Percentiles rank a stretch among this genome's conserved stretches.
Evolutionary conservation across 2,797 vertebrate species (phyloP).

Genomic region (Myoxocephalus aenaeus): DNA sequence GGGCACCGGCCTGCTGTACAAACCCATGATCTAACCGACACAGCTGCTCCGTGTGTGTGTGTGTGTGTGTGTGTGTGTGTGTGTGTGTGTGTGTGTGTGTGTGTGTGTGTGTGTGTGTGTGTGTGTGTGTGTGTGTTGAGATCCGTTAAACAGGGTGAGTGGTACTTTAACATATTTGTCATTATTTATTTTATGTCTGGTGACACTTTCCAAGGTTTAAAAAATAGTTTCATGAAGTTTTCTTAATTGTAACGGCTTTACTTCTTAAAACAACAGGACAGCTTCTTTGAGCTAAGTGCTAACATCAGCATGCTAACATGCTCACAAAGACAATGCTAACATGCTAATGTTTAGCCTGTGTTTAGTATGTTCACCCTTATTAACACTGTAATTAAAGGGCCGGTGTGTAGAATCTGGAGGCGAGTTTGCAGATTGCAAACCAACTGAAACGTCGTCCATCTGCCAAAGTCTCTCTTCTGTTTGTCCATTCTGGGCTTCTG

Average conservation of each 20-base stretch:
- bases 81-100: neutral
- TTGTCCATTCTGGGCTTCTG: too few relatives aligned
- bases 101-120: neutral
- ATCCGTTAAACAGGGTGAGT: neutral
- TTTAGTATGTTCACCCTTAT: neutral
- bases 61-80: constrained; percentile 6
- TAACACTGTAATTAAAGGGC: neutral
- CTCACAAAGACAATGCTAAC: too few relatives aligned
- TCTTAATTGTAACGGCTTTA: too few relatives aligned
- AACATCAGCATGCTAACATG: too few relatives aligned
- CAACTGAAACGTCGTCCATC: too few relatives aligned
- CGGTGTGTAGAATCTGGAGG: too few relatives aligned
- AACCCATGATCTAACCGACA: constrained; percentile 76
- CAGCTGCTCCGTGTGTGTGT: constrained; percentile 52
- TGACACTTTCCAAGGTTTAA: too few relatives aligned
- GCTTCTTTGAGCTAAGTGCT: neutral
- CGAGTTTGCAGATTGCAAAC: too few relatives aligned
- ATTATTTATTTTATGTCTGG: neutral
- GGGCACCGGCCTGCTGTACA: constrained; percentile 73
- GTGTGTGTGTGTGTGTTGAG: too few relatives aligned
- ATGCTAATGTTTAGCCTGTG: too few relatives aligned
- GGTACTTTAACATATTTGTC: neutral
- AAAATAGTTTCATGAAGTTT: too few relatives aligned
- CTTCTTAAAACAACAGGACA: neutral
- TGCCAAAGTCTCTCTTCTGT: too few relatives aligned